A percentile compares a stretch with the other conserved stretches of the same genome.
Conservation (phyloP, 53 echinoderm and acorn worm genomes). For the Mesocentrotus franciscanus region DNA sequence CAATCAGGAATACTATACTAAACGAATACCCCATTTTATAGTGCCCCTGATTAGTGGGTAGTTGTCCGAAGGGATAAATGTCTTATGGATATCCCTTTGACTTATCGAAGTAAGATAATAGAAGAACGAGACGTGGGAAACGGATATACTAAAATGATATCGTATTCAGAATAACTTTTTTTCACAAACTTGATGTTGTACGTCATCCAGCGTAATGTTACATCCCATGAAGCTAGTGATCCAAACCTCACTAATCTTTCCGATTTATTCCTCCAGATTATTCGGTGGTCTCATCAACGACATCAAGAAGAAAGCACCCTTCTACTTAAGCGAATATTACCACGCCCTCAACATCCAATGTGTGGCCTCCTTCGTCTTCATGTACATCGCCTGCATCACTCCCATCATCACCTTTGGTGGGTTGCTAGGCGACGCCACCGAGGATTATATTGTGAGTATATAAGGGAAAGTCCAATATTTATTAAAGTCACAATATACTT, state of each 20-base stretch:
- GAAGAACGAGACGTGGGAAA: no score
- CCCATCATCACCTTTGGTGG: conserved; percentile 97
- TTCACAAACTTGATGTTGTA: neutral
- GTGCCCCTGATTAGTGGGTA: no score
- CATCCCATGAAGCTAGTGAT: neutral
- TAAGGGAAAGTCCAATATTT: no score
- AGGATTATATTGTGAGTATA: conserved; percentile 89
- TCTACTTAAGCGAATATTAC: conserved; percentile 82
- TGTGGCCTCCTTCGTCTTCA: conserved; percentile 89
- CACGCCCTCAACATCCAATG: conserved; percentile 88
- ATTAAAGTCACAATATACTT: no score
- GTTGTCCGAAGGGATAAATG: no score
- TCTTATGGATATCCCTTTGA: no score
- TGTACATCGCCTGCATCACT: conserved; percentile 98
- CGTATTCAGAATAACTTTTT: no score
- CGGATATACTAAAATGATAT: no score
- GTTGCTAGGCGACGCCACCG: conserved; percentile 85
- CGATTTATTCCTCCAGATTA: conserved; percentile 53
- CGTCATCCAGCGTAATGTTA: neutral
- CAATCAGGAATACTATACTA: no score
- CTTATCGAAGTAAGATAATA: no score
- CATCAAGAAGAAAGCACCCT: conserved; percentile 82
- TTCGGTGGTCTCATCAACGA: conserved; percentile 91
- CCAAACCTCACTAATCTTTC: neutral
- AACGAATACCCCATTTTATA: no score